phyloP scores from a whole-genome alignment of 2,797 vertebrate species.

The Meriones psammophilus region DNA sequence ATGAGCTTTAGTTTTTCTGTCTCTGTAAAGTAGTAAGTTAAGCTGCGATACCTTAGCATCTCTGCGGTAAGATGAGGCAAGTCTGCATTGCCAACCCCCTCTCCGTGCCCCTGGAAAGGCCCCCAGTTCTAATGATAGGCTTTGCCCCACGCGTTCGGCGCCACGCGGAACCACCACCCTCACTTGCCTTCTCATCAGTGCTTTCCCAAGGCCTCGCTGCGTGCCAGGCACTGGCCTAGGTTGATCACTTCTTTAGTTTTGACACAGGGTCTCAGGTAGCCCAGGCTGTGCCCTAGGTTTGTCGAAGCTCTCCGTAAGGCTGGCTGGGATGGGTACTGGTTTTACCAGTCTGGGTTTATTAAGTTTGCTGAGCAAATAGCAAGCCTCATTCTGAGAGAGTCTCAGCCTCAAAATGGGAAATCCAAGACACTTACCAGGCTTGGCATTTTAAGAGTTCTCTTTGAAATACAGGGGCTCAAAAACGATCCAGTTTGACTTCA shows the following conservation, averaged over 20 bases:
- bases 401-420: neutral
- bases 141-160: neutral
- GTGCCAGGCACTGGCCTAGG: neutral
- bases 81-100: neutral
- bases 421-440: neutral
- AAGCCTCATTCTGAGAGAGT: neutral
- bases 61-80: constrained; percentile 1
- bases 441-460: neutral
- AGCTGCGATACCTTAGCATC: neutral
- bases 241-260: neutral
- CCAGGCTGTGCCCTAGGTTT: neutral
- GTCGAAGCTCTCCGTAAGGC: neutral
- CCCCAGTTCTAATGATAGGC: neutral
- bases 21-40: constrained; percentile 19
- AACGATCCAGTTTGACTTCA: neutral
- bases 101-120: neutral
- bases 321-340: neutral
- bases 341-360: neutral
- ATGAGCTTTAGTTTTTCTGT: constrained; percentile 52
- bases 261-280: neutral
- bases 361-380: neutral
- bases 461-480: neutral
- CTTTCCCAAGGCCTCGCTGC: neutral
- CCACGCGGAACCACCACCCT: no score
- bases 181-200: neutral